Evolutionary conservation across 2,888 invertebrate genomes (phyloP), one percentile per base, ranked within the genome.

Genomic region (Synergus itoensis): DNA sequence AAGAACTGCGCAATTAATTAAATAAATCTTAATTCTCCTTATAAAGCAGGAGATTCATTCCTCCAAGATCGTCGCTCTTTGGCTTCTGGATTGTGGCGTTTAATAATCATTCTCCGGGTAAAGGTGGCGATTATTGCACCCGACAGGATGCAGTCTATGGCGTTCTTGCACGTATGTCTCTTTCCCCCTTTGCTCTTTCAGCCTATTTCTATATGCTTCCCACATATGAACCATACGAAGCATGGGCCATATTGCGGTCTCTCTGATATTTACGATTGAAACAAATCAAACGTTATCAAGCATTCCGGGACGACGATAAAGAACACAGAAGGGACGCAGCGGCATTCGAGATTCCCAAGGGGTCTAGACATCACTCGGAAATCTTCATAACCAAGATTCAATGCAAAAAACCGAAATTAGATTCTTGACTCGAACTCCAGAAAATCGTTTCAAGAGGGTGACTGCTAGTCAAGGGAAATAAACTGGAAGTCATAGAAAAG

Each of bases 241-340:
- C 69, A 69, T 45, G 45, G 76, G 62, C 83, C 86, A 88, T 88
- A 89, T 89, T 88, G 86, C 87, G 85, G 82, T 83, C 80, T 83
- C 84, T 80, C 67, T 81, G 82, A 86, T 88, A 92, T 92, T 92
- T 92, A 92, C 89, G 92, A 91, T 91, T 91, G 90, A 91, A 91
- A 92, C 91, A 92, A 92, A 91, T 92, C 92, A 92, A 92, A 92
- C 87, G 89, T 92, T 92, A 92, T 92, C 92, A 92, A 91, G 91
- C 91, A 92, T 91, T 91, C 92, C 91, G 85, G 84, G 85, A 82
- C 84, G 89, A 86, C 87, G 91, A 92, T 92, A 92, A 92, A 92
- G 91, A 91, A 92, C 88, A 91, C 91, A 91, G 90, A 90, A 87
- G 84, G 87, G 87, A 91, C 90, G 91, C 88, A 85, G 84, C 85